Conservation (phyloP, 64 coral and sea anemone species). For the Stichodactyla helianthus region DNA sequence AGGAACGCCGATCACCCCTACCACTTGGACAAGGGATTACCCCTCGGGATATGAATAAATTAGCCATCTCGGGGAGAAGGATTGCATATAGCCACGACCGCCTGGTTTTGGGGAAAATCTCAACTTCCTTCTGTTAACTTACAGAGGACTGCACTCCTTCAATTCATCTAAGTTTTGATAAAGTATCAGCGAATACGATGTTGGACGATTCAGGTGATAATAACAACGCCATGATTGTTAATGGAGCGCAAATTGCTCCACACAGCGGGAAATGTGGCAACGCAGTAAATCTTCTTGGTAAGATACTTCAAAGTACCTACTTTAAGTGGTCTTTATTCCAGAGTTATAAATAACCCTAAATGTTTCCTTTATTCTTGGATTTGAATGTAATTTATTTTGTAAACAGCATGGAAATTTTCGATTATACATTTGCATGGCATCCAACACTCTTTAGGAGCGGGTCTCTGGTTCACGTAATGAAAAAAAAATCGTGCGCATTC, state of each 20-base stretch:
- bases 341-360: neutral
- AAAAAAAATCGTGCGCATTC: too few relatives aligned
- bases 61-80: too few relatives aligned
- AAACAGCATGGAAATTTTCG: too few relatives aligned
- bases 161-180: constrained; percentile 89
- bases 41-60: too few relatives aligned
- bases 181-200: constrained; percentile 44
- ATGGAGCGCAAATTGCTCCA: constrained; percentile 84
- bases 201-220: constrained; percentile 79
- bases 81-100: too few relatives aligned
- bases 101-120: too few relatives aligned
- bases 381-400: neutral
- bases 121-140: neutral
- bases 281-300: constrained; percentile 77
- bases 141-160: constrained; percentile 73
- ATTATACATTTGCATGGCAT: too few relatives aligned
- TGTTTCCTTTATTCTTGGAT: neutral
- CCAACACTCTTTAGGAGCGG: too few relatives aligned
- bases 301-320: neutral
- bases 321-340: neutral
- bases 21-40: too few relatives aligned
- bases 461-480: too few relatives aligned
- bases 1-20: too few relatives aligned
- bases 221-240: constrained; percentile 66
- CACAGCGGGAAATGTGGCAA: constrained; percentile 85